Evolutionary conservation across 2,113 vertebrate genomes (phyloP).

Genomic region (Sarotherodon lohbergeri): DNA sequence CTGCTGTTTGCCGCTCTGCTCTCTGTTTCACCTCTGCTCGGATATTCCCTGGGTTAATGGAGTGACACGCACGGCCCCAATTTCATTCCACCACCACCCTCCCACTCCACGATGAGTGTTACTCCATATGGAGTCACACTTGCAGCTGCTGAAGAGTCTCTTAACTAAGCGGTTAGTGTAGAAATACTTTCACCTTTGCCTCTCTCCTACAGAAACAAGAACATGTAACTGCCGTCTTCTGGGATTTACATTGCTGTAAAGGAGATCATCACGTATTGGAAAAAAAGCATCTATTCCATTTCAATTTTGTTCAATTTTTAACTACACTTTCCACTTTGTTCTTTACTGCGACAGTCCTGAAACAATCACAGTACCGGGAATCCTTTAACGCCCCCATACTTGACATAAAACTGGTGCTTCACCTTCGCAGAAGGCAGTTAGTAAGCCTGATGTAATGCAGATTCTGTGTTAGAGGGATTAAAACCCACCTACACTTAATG

Average conservation of each 20-base stretch:
- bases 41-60: not conserved
- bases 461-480: not conserved
- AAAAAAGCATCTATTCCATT: not conserved
- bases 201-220: not conserved
- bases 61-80: not conserved
- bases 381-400: not conserved
- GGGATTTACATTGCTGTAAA: not conserved
- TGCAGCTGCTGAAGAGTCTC: not conserved
- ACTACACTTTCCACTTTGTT: not conserved
- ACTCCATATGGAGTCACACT: not conserved
- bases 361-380: not conserved
- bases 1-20: not conserved
- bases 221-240: not conserved
- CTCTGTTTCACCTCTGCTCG: not conserved
- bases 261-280: not conserved
- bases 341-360: not conserved
- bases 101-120: not conserved
- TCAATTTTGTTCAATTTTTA: not conserved
- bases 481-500: not conserved
- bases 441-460: not conserved
- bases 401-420: not conserved
- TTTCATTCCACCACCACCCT: not conserved
- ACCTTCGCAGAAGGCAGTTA: not conserved
- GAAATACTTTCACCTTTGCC: not conserved
- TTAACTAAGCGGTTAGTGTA: not conserved